Percentiles rank a stretch among this genome's conserved stretches.
These are phyloP conservation scores for Fragum fragum DNA, from an alignment of 2,888 invertebrate genomes.

Conservation along the genomic window DNA sequence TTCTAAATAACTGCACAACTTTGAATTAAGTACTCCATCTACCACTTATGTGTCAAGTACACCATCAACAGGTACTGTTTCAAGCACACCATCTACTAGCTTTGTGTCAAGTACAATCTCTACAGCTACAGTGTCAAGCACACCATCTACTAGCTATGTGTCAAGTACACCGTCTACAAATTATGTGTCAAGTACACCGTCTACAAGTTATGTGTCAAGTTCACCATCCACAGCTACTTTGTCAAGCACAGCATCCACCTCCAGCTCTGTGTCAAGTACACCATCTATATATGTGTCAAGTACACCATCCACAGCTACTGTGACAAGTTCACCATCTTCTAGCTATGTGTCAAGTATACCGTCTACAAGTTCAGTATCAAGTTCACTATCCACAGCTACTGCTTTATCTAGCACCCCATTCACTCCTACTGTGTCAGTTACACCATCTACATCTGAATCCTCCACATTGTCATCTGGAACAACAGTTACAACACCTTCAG, in stretches of 20 bases:
- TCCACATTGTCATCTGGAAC: too few species aligned
- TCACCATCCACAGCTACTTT: conserved; percentile 9
- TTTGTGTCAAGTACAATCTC: background rate
- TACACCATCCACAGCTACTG: background rate
- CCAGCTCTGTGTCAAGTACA: background rate
- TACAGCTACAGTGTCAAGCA: conserved; percentile 2
- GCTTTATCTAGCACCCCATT: background rate
- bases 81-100: conserved; percentile 16
- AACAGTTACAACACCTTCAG: background rate
- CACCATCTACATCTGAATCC: background rate
- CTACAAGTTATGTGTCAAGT: background rate
- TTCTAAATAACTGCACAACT: background rate
- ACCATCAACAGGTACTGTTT: background rate
- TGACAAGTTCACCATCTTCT: conserved; percentile 11
- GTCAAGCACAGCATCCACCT: background rate
- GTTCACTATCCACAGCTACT: background rate
- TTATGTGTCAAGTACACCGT: conserved; percentile 8
- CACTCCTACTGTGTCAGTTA: background rate
- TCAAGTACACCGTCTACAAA: conserved; percentile 1
- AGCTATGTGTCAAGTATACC: background rate
- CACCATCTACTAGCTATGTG: conserved; percentile 8
- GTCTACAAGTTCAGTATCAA: background rate
- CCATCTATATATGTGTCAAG: background rate
- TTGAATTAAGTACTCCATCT: too few species aligned
- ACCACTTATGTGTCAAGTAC: too few species aligned